Evolutionary conservation across 2,797 vertebrate genomes (phyloP).

Genomic region (Anguilla obscura): DNA sequence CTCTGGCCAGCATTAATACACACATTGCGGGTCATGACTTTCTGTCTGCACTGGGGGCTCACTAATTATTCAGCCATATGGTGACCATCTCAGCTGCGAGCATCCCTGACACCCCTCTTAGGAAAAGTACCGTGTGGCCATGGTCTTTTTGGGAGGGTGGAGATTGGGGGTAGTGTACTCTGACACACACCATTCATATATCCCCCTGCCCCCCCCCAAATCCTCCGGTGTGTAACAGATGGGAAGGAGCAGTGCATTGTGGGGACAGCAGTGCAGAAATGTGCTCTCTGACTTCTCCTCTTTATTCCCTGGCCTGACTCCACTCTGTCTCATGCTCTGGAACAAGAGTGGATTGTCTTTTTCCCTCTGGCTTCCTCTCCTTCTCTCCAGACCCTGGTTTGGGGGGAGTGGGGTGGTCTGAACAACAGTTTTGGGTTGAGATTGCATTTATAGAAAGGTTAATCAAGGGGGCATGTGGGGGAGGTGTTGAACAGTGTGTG

Average conservation of each 20-base stretch:
- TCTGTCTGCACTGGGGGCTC: slow-evolving; percentile 76
- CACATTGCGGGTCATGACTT: slow-evolving; percentile 75
- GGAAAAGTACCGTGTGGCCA: slow-evolving; percentile 64
- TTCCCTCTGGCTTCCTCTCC: slow-evolving; percentile 34
- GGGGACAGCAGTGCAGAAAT: slow-evolving; percentile 82
- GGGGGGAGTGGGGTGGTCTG: slow-evolving; percentile 68
- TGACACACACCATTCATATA: slow-evolving; percentile 93
- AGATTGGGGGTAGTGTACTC: slow-evolving; percentile 65
- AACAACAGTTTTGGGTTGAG: background rate
- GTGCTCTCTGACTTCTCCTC: slow-evolving; percentile 77
- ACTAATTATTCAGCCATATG: slow-evolving; percentile 99
- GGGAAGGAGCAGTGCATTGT: slow-evolving; percentile 57
- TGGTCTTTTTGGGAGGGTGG: slow-evolving; percentile 54
- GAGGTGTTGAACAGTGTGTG: slow-evolving; percentile 33
- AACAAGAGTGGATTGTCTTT: slow-evolving; percentile 91
- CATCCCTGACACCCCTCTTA: slow-evolving; percentile 66
- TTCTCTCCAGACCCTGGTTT: slow-evolving; percentile 45
- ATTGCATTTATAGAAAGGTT: slow-evolving; percentile 12
- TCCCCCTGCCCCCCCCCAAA: slow-evolving; percentile 43
- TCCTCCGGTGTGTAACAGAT: slow-evolving; percentile 24
- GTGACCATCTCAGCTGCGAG: slow-evolving; percentile 83
- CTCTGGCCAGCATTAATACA: slow-evolving; percentile 72
- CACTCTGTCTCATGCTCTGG: slow-evolving; percentile 77
- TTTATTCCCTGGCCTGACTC: slow-evolving; percentile 86
- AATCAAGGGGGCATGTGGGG: slow-evolving; percentile 13